phyloP scores from a whole-genome alignment of 2,113 vertebrate genomes.

The Empidonax alnorum region DNA sequence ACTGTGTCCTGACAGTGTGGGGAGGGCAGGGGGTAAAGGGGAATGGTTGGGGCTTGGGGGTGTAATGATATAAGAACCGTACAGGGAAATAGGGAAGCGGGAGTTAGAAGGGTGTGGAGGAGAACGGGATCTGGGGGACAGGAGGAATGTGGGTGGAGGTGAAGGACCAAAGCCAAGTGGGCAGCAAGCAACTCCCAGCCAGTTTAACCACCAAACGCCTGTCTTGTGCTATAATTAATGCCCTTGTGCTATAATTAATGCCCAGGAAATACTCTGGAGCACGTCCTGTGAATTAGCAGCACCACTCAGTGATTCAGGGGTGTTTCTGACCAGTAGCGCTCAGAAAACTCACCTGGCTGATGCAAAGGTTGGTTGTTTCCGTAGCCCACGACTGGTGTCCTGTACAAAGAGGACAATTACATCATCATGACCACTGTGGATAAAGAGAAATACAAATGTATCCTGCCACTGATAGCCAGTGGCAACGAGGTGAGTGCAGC shows the following conservation, averaged over 20 bases:
- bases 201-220: not conserved
- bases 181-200: not conserved
- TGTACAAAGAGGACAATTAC: conserved; percentile 95
- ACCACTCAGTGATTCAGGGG: rapidly evolving
- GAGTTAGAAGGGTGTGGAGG: not conserved
- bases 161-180: not conserved
- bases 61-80: rapidly evolving
- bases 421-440: conserved; percentile 96
- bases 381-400: conserved; percentile 87
- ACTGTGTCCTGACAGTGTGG: too few relatives aligned
- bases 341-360: not conserved
- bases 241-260: not conserved
- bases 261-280: not conserved
- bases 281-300: not conserved
- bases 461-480: conserved; percentile 85
- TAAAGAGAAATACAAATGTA: conserved; percentile 96
- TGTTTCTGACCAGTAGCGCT: not conserved
- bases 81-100: rapidly evolving
- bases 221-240: not conserved
- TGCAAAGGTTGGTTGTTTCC: not conserved
- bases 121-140: not conserved
- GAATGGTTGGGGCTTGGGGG: rapidly evolving
- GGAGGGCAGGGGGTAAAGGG: not conserved
- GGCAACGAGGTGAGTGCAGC: conserved; percentile 84
- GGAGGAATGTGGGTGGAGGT: too few relatives aligned